Percentiles rank a stretch among this genome's conserved stretches.
These are phyloP conservation scores for Otus sunia DNA, from an alignment of 2,113 vertebrate genomes.

Conservation along the genomic window DNA sequence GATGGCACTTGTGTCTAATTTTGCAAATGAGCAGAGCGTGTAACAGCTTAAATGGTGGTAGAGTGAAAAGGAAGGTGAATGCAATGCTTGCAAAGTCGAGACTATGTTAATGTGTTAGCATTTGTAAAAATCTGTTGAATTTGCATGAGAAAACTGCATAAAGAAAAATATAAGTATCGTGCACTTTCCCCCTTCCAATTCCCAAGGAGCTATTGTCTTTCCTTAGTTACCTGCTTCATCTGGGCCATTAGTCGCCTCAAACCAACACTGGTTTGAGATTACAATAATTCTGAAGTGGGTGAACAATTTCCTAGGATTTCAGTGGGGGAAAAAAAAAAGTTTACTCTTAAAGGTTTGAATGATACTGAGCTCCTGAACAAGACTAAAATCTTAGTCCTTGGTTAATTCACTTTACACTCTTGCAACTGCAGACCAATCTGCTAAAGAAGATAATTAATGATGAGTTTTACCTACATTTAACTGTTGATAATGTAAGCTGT, in stretches of 20 bases:
- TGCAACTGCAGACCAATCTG: neutral
- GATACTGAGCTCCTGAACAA: neutral
- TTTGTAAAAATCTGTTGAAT: neutral
- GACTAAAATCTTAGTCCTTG: neutral
- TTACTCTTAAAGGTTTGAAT: neutral
- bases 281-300: neutral
- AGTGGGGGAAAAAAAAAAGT: neutral
- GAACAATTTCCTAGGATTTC: neutral
- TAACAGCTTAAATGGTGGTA: neutral
- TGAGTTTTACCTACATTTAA: neutral
- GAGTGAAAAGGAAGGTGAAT: neutral
- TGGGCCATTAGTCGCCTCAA: neutral
- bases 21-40: fast-evolving
- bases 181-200: neutral
- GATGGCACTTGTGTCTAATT: neutral
- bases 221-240: neutral
- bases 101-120: neutral
- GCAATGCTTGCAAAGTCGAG: neutral
- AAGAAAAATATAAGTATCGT: neutral
- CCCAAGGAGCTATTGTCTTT: neutral
- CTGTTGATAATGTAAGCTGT: neutral
- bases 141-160: neutral
- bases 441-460: neutral
- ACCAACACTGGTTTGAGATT: fast-evolving
- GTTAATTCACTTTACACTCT: neutral